A percentile compares a stretch with the other conserved stretches of the same genome.
These are phyloP conservation scores for Crotalus viridis DNA, from an alignment of 2,113 vertebrate genomes.

Conservation along the genomic window DNA sequence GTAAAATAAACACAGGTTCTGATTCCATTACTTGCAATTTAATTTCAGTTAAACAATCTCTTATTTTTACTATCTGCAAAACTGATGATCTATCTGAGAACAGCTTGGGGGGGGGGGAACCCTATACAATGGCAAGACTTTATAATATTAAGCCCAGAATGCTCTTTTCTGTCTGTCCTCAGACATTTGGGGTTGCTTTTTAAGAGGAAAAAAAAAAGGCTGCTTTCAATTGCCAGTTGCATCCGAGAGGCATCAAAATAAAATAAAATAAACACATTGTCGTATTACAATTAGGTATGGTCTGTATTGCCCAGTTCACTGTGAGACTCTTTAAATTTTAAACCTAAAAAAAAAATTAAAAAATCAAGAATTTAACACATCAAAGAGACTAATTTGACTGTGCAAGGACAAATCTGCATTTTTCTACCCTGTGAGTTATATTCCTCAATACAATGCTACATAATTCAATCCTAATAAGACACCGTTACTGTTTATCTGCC, in stretches of 20 bases:
- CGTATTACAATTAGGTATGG: background rate
- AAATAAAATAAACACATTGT: background rate
- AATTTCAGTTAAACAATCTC: background rate
- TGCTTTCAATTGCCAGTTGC: background rate
- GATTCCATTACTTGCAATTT: background rate
- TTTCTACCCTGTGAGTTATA: background rate
- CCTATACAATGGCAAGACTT: background rate
- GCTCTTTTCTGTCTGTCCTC: background rate
- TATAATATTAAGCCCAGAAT: background rate
- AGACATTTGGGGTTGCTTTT: background rate
- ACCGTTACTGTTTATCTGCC: background rate
- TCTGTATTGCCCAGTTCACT: background rate
- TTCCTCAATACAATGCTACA: background rate
- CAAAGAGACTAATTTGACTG: background rate
- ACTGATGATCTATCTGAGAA: background rate
- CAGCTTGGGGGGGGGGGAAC: fast-evolving
- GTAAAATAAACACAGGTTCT: background rate
- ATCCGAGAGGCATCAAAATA: background rate
- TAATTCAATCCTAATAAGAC: background rate
- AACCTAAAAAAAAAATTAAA: background rate
- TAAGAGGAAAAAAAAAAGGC: background rate
- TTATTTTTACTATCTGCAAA: background rate
- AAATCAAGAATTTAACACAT: background rate
- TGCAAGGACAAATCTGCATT: background rate
- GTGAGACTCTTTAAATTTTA: background rate